Base-by-base conservation (phyloP, 2,113 vertebrate species). In the Rhineura floridana region DNA sequence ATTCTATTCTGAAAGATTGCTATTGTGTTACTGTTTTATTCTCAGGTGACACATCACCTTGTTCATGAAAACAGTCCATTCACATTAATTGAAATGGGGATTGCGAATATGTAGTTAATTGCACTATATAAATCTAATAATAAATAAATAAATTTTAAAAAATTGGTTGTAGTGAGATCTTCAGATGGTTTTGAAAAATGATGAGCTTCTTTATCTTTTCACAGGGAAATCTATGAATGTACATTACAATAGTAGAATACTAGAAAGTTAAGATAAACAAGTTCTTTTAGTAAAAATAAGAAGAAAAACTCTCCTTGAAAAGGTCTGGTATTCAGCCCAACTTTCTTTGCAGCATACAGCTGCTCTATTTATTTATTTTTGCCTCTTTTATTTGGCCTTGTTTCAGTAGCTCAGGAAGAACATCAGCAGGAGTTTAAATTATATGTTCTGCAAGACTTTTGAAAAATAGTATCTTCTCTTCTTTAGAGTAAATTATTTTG, bases 401-500 rank as follows among this genome's bases (percentile, higher is more conserved):
- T 42, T 63, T 42, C 76, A 50, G 48, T 78, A 78, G 76, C 76
- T n/a, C 12, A 73, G 69, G 65, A 84, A 70, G 33, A 36, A 81
- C 1, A 70, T 85, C 50, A 30, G 30, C 44, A 85, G 88, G 1
- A 90, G 79, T 5, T 30, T 87, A 52, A 39, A 65, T 36, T 89
- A 79, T 67, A 88, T 75, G 9, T 63, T 25, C 50, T 86, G 82
- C 3, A 81, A 89, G 15, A 3, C 48, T 91, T 93, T 86, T 55
- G 46, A 15, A 67, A 25, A 83, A 70, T 36, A 52, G 8, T 50
- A 50, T 50, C 23, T 44, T 39, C 11, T 0, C 1, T 13, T 21
- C 9, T 3, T n/a, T 76, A 15, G 44, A 46, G 44, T 80, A n/a
- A 88, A 36, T 72, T 91, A 23, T 84, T 81, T 33, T 80, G 52